These are phyloP conservation scores for Ischnura elegans DNA, from an alignment of 2,888 invertebrate genomes.

Conservation along the genomic window DNA sequence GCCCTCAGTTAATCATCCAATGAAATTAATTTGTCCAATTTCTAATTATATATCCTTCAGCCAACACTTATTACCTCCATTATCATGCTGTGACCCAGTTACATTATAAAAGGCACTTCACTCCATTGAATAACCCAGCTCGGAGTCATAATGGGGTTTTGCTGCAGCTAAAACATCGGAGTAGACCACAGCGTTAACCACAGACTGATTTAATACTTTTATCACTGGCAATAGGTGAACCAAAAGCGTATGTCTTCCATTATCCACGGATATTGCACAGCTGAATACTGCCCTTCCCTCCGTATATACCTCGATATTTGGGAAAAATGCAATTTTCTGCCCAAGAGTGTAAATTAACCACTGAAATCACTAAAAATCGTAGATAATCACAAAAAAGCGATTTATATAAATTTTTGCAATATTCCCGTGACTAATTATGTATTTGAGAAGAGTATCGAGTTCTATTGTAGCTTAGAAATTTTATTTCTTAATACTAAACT, in stretches of 20 bases:
- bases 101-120: background rate
- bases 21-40: background rate
- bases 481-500: no score
- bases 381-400: no score
- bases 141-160: slow-evolving; percentile 32
- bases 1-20: background rate
- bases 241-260: background rate
- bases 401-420: no score
- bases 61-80: background rate
- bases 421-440: no score
- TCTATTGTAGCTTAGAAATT: no score
- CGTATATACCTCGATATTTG: no score
- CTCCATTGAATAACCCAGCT: background rate
- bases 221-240: background rate
- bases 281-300: background rate
- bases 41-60: background rate
- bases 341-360: no score
- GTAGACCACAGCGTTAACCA: background rate
- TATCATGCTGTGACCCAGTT: background rate
- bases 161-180: background rate
- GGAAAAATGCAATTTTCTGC: no score
- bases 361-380: no score
- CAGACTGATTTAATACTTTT: background rate
- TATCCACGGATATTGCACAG: background rate
- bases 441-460: no score